phyloP scores from a whole-genome alignment of 1,140 invertebrate species.

The Drosophila ercepeae region DNA sequence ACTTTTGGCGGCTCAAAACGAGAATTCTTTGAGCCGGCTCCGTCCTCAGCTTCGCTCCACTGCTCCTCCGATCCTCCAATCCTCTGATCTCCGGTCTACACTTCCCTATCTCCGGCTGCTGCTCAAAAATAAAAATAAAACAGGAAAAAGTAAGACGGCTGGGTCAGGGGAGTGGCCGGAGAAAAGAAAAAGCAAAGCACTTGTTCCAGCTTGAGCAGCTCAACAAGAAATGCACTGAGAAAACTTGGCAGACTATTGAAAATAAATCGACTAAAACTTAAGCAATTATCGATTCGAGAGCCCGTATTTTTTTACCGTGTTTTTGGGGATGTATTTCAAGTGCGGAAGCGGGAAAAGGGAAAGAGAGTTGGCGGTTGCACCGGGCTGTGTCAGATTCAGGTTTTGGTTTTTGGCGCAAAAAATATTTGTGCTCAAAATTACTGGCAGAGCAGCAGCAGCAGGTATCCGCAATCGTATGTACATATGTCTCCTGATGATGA shows the following conservation, averaged over 20 bases:
- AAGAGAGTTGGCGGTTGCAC: constrained; percentile 12
- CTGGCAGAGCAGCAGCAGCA: constrained; percentile 53
- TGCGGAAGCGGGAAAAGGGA: constrained; percentile 30
- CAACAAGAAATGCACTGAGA: constrained; percentile 49
- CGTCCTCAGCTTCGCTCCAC: constrained; percentile 1
- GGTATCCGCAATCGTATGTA: constrained; percentile 16
- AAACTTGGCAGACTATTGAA: not conserved
- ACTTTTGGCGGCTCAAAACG: constrained; percentile 66
- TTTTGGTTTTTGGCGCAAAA: constrained; percentile 80
- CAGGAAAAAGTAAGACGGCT: constrained; percentile 35
- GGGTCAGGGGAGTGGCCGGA: constrained; percentile 1
- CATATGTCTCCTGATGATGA: constrained; percentile 20
- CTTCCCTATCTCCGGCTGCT: constrained; percentile 19
- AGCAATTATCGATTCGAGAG: not conserved
- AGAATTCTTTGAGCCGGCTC: constrained; percentile 69
- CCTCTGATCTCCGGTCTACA: constrained; percentile 6
- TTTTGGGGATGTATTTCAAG: constrained; percentile 50
- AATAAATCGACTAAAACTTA: not conserved
- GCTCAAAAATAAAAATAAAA: constrained; percentile 48
- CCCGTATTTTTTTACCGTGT: constrained; percentile 1
- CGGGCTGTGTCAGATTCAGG: constrained; percentile 69
- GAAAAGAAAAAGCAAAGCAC: constrained; percentile 69
- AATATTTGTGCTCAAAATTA: constrained; percentile 69
- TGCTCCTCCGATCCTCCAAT: not conserved
- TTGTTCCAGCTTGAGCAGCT: constrained; percentile 65